Percentiles rank a stretch among this genome's conserved stretches.
phyloP scores from a whole-genome alignment of 2,797 vertebrate genomes.

The Rhinophrynus dorsalis region DNA sequence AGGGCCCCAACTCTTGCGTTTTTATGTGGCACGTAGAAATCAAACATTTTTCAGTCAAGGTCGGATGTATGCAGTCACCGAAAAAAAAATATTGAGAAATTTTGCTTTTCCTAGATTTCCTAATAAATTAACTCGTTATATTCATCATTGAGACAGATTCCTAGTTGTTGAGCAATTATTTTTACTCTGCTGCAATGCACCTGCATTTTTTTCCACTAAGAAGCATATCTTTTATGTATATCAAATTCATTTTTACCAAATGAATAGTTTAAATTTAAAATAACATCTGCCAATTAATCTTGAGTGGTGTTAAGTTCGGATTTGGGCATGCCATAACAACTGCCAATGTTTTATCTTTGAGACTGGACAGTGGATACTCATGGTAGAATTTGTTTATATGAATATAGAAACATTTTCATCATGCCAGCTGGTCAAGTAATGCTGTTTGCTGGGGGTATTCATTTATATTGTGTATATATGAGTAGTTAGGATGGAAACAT shows the following conservation, averaged over 20 bases:
- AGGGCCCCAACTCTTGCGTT: too few relatives aligned
- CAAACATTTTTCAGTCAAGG: not conserved
- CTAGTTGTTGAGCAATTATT: conserved; percentile 27
- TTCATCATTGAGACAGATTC: conserved; percentile 11
- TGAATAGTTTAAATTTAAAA: conserved; percentile 17
- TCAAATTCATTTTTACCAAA: conserved; percentile 2
- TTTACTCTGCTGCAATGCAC: conserved; percentile 23
- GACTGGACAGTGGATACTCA: conserved; percentile 27
- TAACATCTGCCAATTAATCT: conserved; percentile 24
- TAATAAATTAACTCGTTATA: conserved; percentile 8
- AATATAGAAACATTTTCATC: conserved; percentile 7
- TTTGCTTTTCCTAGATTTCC: conserved; percentile 6
- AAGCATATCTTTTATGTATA: conserved; percentile 7
- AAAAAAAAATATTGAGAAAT: conserved; percentile 27
- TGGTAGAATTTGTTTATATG: conserved; percentile 8
- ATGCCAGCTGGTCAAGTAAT: not conserved
- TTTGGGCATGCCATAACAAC: conserved; percentile 38
- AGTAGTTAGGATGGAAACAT: too few relatives aligned
- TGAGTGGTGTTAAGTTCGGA: conserved; percentile 26
- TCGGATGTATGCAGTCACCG: conserved; percentile 10
- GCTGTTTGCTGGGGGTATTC: not conserved
- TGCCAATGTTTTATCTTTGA: conserved; percentile 34
- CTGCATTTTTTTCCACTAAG: conserved; percentile 14
- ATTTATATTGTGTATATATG: not conserved
- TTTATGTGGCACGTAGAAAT: too few relatives aligned